Conservation (phyloP, 2,797 vertebrate species). For the Anguilla marmorata region DNA sequence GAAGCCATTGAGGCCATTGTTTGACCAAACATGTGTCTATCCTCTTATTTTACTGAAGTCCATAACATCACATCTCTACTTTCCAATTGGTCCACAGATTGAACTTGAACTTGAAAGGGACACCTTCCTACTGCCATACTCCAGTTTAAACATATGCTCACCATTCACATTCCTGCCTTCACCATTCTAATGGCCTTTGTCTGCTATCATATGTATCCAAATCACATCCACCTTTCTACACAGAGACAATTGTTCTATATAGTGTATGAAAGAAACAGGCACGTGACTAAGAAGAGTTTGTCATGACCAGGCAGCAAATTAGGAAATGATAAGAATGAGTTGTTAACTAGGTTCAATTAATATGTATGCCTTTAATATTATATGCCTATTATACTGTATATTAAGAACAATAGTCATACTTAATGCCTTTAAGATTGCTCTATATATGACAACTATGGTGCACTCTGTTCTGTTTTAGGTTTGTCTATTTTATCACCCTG, state of each 20-base stretch:
- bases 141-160: neutral
- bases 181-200: neutral
- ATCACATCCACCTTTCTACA: neutral
- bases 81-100: too few species aligned
- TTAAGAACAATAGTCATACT: neutral
- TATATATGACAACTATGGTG: too few species aligned
- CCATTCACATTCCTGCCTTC: neutral
- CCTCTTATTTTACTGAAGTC: neutral
- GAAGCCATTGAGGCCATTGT: too few species aligned
- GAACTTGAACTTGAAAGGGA: too few species aligned
- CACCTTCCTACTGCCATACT: neutral
- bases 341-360: too few species aligned
- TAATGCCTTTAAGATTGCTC: neutral
- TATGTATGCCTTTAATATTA: too few species aligned
- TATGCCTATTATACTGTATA: too few species aligned
- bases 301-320: neutral
- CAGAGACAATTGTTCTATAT: neutral
- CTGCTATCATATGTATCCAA: neutral
- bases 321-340: too few species aligned
- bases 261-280: neutral
- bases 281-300: neutral
- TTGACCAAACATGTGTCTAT: neutral
- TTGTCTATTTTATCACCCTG: neutral
- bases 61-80: neutral
- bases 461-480: neutral